Evolutionary conservation across 2,113 vertebrate species (phyloP), one percentile per base, ranked within the genome.

Genomic region (Burhinus oedicnemus): DNA sequence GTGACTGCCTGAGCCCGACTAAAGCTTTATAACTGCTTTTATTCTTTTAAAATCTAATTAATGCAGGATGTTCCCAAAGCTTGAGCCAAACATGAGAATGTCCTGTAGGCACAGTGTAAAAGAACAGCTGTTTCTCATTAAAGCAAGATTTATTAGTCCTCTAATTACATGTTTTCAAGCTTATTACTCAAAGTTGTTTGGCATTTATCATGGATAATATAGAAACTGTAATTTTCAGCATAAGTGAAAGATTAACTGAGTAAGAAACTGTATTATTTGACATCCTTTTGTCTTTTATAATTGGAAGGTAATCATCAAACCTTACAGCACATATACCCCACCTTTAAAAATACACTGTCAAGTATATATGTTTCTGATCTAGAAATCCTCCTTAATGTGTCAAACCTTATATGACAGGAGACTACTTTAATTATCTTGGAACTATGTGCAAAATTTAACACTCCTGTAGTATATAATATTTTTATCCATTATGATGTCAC

Each of bases 41-140:
- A 72, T 87, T 96, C 92, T 80, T 92, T 92, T 76, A 76, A 95
- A 95, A 38, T 38, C 85, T 90, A 85, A 92, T 97, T 95, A 93
- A 93, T 65, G 78, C 44, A 27, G 89, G 94, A 60, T 80, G 60
- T 87, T 90, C 14, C 74, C 87, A 87, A 92, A 83, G 38, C 57
- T 90, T 75, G 89, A 96, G 95, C 90, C 83, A 92, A 91, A 71
- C 78, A 62, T 26, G 92, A 90, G 87, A 69, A 72, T 91, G 83
- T 95, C 97, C 92, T 92, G 66, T 95, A 97, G 90, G 81, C 96
- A 92, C 54, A 91, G 82, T 45, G 70, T 77, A 97, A 71, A 90
- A 20, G 87, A 96, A 79, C 97, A 98, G 96, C 96, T 98, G 98
- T 96, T 98, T 97, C 97, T 97, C 96, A 98, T 98, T 97, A 98